A percentile compares a stretch with the other conserved stretches of the same genome.
Conservation (phyloP, 2,797 vertebrate genomes). For the Tapirus indicus region DNA sequence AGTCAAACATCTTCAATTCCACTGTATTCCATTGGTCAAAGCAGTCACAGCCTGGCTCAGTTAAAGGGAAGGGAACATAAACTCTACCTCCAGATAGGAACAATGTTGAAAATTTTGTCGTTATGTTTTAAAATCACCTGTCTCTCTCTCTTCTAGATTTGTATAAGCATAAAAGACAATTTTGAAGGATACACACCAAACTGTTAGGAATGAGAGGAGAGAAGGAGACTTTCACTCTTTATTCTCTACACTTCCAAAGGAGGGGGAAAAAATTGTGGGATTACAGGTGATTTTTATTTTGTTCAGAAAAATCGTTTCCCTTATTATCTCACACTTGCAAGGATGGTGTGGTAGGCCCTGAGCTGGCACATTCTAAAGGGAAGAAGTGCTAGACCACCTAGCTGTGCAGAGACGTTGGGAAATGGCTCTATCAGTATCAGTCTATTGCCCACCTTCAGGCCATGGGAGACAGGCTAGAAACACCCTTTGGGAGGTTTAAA, state of each 20-base stretch:
- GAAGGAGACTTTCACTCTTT: not conserved
- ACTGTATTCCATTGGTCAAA: not conserved
- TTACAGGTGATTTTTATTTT: constrained; percentile 1
- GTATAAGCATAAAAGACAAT: not conserved
- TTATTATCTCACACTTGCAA: not conserved
- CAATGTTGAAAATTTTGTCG: not conserved
- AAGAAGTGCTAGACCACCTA: not conserved
- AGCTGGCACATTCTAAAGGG: not conserved
- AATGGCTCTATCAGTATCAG: not conserved
- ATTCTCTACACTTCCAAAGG: not conserved
- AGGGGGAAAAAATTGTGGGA: not conserved
- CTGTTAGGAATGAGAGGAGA: not conserved
- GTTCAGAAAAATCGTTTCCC: constrained; percentile 19
- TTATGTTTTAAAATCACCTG: not conserved
- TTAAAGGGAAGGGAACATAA: not conserved
- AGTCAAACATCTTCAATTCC: not conserved
- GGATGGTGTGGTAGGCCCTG: not conserved
- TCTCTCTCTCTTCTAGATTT: not conserved
- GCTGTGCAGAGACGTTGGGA: not conserved
- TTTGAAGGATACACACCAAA: not conserved
- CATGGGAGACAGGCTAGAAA: not conserved
- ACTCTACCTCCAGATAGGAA: not conserved
- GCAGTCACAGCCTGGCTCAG: not conserved
- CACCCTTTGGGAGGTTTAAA: not conserved
- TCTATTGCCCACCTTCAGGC: not conserved